Conservation (phyloP, 2,113 vertebrate genomes). For the Crotalus horridus region DNA sequence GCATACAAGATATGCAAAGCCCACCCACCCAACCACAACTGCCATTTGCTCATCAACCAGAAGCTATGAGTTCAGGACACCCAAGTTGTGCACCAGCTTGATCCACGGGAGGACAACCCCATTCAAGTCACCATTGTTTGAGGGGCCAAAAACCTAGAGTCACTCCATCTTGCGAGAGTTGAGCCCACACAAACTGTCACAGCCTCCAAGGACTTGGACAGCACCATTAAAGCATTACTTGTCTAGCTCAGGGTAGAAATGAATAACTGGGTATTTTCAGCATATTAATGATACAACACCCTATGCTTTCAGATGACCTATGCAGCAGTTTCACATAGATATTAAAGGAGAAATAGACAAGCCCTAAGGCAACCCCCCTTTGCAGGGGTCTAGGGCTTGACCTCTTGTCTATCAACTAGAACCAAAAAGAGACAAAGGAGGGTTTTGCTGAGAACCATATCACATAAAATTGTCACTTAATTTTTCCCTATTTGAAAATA, state of each 20-base stretch:
- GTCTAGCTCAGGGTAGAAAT: not conserved
- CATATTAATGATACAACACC: not conserved
- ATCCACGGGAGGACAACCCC: not conserved
- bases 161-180: not conserved
- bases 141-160: not conserved
- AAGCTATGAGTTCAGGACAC: not conserved
- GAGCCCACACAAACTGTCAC: not conserved
- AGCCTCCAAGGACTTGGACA: not conserved
- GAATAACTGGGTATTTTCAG: not conserved
- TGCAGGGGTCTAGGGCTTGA: not conserved
- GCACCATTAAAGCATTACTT: not conserved
- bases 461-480: not conserved
- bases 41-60: not conserved
- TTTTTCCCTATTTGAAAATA: not conserved
- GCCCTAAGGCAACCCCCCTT: not conserved
- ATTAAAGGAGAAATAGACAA: not conserved
- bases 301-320: not conserved
- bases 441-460: not conserved
- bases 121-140: not conserved
- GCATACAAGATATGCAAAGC: not conserved
- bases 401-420: not conserved
- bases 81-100: not conserved
- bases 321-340: not conserved
- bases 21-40: not conserved
- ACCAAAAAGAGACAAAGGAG: not conserved